Base-by-base conservation (phyloP, 2,797 vertebrate species). In the Crypturellus tataupa region DNA sequence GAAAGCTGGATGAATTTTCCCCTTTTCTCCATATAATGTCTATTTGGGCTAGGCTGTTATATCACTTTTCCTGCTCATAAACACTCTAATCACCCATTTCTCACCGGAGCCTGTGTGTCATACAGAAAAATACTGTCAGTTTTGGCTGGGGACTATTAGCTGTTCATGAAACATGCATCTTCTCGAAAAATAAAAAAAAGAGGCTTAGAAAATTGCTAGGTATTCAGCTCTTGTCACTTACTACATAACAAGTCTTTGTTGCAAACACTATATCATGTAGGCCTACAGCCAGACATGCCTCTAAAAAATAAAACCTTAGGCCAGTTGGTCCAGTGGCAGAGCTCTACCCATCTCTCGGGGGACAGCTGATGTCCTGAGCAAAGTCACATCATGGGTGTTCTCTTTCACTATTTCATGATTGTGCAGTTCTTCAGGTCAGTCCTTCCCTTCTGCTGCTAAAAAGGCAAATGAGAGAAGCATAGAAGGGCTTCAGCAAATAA, bases 261-360 rank as follows among this genome's bases (percentile, higher is more conserved):
- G 33, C 12, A 82, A 70, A 19, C 10, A 14, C 12, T 71, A 14
- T 3, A 63, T 4, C 6, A 0, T 35, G 14, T 16, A 35, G 13
- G 6, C 60, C 47, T 40, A 31, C 39, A 80, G 9, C 7, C 63
- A 71, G 27, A 17, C 16, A 55, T 2, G 25, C 1, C n/a, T 75
- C 46, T 29, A 53, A 79, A 46, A 58, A 76, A 12, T 3, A 53
- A 4, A 5, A 2, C 12, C 15, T 31, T 23, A 4, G 10, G 5
- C 62, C 62, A 62, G 5, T 20, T 14, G 60, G 6, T 29, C 23
- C 25, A 33, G 29, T 27, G 25, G 10, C 78, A 85, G 29, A 82
- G 17, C 3, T 82, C 37, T 82, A 0, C 14, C 62, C 24, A 63
- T 7, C 1, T 0, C 5, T 29, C 21, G 37, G 44, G 40, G 37